A percentile compares a stretch with the other conserved stretches of the same genome.
Evolutionary conservation across 2,113 vertebrate genomes (phyloP).

Genomic region (Desmodus rotundus): DNA sequence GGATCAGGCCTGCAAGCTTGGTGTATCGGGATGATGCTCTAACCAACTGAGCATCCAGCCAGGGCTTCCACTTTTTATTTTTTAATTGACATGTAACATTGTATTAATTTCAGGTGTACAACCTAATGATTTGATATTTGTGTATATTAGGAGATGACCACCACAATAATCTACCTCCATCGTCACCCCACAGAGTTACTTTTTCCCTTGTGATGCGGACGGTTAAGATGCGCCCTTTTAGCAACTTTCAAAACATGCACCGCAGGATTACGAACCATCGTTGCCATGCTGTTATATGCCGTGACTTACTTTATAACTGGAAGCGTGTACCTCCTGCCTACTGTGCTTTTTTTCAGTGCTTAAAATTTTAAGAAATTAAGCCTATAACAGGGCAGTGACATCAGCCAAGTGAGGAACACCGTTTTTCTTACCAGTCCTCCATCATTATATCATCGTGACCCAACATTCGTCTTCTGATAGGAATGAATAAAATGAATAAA

Average conservation of each 20-base stretch:
- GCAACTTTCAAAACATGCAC: neutral
- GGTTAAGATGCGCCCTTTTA: neutral
- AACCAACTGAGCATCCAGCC: too few species aligned
- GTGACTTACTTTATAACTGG: neutral
- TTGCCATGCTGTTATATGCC: neutral
- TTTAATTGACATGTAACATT: neutral
- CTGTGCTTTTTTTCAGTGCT: neutral
- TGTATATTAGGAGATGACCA: neutral
- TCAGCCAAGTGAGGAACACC: neutral
- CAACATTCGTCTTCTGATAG: neutral
- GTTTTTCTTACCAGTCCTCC: neutral
- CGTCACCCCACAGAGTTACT: neutral
- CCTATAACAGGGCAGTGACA: neutral
- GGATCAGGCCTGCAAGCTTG: too few species aligned
- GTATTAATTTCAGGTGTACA: neutral
- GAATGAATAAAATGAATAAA: neutral
- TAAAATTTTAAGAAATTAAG: conserved; percentile 17
- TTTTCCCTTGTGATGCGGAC: neutral
- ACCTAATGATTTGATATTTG: neutral
- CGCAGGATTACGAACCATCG: neutral
- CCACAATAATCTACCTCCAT: neutral
- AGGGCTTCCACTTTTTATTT: neutral
- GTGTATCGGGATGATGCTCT: too few species aligned
- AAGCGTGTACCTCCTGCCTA: neutral
- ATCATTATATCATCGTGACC: neutral